Evolutionary conservation across 2,113 vertebrate species (phyloP), one percentile per base, ranked within the genome.

Genomic region (Psilopogon haemacephalus): DNA sequence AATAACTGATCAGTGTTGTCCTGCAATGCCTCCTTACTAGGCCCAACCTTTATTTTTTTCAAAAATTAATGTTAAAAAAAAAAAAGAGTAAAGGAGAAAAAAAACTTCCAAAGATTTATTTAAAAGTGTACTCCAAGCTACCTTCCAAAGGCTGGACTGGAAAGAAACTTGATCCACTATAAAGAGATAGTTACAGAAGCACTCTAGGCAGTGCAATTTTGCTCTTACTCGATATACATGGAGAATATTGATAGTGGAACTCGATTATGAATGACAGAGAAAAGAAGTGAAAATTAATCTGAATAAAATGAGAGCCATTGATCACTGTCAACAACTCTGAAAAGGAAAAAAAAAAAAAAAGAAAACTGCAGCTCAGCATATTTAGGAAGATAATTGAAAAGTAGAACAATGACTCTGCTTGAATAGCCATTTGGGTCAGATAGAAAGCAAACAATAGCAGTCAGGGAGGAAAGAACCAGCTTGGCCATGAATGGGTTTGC

Each of bases 281-380:
- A 78, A 91, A 92, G 32, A 58, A 67, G 27, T 72, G 56, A 68
- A 95, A 93, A 96, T 95, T 90, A 94, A 92, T 90, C 48, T 86
- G 87, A 92, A 40, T 72, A 80, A 94, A 91, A 86, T 93, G 27
- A 91, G 94, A 44, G 12, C 24, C n/a, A 84, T 81, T 84, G 56
- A 92, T 94, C 79, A 94, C 19, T 95, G 84, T 69, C 89, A 95
- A 58, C 15, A 32, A 19, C 23, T 3, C 55, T 35, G 4, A 35
- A 90, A 76, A 67, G 15, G 4, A 2, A 23, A 72, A 40, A 28
- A 52, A 32, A 30, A 19, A 20, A 67, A 42, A 64, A 42, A 7
- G 30, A 17, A 56, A 23, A 4, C 1, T 15, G 21, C 8, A 74
- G 19, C 38, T 93, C 33, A 88, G 48, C 69, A 63, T 80, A 91